These are phyloP conservation scores for Cebidichthys violaceus DNA, from an alignment of 2,113 vertebrate genomes.

Conservation along the genomic window DNA sequence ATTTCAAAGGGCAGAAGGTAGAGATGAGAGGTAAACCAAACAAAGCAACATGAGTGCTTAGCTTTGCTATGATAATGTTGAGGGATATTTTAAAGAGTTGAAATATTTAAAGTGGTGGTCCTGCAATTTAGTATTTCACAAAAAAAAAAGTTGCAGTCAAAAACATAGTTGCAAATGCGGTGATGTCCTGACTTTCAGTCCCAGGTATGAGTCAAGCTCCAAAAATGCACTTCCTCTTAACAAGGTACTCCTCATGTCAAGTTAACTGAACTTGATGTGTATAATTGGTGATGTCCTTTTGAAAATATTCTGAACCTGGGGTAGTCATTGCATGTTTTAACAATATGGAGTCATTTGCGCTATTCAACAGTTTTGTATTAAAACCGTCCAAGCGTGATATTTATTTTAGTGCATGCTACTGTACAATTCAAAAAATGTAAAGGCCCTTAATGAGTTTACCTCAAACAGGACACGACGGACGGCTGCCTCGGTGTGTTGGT, in stretches of 20 bases:
- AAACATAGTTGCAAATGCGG: neutral
- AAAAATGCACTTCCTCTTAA: neutral
- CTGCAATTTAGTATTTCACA: neutral
- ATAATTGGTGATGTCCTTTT: too few species aligned
- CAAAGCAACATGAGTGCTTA: neutral
- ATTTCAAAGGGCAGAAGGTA: conserved; percentile 19
- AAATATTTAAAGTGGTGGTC: neutral
- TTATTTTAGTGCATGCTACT: too few species aligned
- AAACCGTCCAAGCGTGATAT: neutral
- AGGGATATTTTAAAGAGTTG: neutral
- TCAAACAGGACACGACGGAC: too few species aligned
- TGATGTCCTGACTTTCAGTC: neutral
- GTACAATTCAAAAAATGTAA: too few species aligned
- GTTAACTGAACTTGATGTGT: too few species aligned
- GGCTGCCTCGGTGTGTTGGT: too few species aligned
- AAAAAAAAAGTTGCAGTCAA: neutral
- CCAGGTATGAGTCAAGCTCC: neutral
- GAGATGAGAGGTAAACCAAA: neutral
- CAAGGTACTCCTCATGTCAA: too few species aligned
- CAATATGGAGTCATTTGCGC: too few species aligned
- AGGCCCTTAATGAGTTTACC: too few species aligned
- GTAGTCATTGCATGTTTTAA: too few species aligned
- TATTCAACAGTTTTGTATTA: too few species aligned
- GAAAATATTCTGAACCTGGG: too few species aligned
- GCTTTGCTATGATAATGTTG: neutral